Evolutionary conservation across 2,888 invertebrate genomes (phyloP).

Genomic region (Caenorhabditis sp.): DNA sequence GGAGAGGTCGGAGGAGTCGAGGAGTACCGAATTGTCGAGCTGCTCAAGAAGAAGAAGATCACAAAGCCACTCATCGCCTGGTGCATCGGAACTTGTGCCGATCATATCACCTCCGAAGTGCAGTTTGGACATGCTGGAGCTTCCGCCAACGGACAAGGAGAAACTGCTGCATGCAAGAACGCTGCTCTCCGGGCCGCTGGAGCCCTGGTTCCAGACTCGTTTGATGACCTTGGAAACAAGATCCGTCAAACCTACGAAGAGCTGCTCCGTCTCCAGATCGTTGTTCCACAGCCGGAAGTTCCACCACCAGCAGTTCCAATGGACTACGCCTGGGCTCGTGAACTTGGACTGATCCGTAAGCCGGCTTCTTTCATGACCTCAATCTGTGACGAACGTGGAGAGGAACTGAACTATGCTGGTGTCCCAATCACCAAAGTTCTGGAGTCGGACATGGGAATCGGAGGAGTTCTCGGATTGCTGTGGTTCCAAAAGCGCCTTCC

Average conservation of each 20-base stretch:
- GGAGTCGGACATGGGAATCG: constrained; percentile 96
- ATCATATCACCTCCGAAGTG: constrained; percentile 86
- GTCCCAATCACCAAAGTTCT: constrained; percentile 90
- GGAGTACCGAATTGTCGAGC: constrained; percentile 96
- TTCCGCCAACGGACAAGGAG: constrained; percentile 94
- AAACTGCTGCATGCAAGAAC: constrained; percentile 96
- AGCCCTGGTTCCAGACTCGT: constrained; percentile 93
- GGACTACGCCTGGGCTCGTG: constrained; percentile 99
- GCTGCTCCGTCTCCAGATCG: constrained; percentile 89
- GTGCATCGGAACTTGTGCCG: constrained; percentile 94
- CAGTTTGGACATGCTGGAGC: constrained; percentile 99
- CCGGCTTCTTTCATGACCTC: constrained; percentile 99
- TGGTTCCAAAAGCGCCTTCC: constrained; percentile 96
- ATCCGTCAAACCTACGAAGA: constrained; percentile 85
- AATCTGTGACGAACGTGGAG: constrained; percentile 98
- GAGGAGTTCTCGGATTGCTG: constrained; percentile 95
- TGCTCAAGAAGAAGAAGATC: constrained; percentile 88
- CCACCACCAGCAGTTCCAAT: constrained; percentile 99
- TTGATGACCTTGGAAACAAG: constrained; percentile 91
- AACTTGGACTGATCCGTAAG: constrained; percentile 97
- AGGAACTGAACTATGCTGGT: constrained; percentile 89
- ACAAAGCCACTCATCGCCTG: constrained; percentile 97
- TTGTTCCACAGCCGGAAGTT: constrained; percentile 92
- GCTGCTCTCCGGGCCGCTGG: constrained; percentile 90
- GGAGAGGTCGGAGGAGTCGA: constrained; percentile 98